phyloP scores from a whole-genome alignment of 2,113 vertebrate species.

The Oxygymnocypris stewartii region DNA sequence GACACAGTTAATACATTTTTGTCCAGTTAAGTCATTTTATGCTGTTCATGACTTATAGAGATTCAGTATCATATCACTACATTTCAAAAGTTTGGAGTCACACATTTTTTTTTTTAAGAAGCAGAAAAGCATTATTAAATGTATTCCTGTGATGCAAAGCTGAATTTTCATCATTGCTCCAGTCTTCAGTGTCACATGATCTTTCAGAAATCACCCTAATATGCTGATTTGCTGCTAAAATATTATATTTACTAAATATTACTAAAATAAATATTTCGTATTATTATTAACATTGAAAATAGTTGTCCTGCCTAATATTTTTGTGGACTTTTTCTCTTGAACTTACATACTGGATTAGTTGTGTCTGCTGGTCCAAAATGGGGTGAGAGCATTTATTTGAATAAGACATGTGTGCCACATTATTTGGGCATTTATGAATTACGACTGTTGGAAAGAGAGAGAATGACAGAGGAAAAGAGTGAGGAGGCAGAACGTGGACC shows the following conservation, averaged over 20 bases:
- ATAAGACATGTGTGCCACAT: not conserved
- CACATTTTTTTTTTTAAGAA: not conserved
- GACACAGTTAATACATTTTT: not conserved
- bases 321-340: not conserved
- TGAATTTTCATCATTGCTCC: not conserved
- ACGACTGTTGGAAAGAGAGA: not conserved
- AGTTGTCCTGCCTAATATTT: not conserved
- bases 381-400: slow-evolving; percentile 3
- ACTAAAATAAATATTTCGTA: not conserved
- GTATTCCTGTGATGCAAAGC: not conserved
- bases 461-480: not conserved
- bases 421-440: slow-evolving; percentile 6
- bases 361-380: not conserved
- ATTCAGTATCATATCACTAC: not conserved
- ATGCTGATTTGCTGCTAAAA: not conserved
- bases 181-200: not conserved
- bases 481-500: slow-evolving; percentile 12
- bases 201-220: not conserved
- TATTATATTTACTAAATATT: no score
- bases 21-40: not conserved
- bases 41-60: not conserved
- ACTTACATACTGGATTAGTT: not conserved
- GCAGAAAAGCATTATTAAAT: not conserved
- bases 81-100: not conserved
- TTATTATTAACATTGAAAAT: not conserved